These are phyloP conservation scores for Pseudochirops corinnae DNA, from an alignment of 2,797 vertebrate species.

Conservation along the genomic window DNA sequence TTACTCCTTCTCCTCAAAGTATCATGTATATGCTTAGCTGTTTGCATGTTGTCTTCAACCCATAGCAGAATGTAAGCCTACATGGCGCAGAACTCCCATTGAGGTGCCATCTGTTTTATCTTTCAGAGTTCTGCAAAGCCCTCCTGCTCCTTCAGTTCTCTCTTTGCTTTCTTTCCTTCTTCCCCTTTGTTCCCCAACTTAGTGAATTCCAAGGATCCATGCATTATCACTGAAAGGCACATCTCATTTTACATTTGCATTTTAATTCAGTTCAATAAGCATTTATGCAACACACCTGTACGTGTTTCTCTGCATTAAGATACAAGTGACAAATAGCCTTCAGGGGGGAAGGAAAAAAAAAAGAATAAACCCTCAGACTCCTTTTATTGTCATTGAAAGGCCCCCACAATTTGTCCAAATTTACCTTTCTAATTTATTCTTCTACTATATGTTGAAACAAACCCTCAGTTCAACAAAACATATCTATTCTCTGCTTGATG, in stretches of 20 bases:
- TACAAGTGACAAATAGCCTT: background rate
- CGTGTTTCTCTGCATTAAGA: conserved; percentile 5
- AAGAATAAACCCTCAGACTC: background rate
- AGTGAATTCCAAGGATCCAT: background rate
- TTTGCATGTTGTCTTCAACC: background rate
- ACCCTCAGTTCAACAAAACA: background rate
- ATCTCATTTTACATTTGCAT: background rate
- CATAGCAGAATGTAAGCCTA: background rate
- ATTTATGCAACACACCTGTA: background rate
- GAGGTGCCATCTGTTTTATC: background rate
- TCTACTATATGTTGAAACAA: background rate
- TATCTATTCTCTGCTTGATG: background rate
- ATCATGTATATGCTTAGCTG: background rate
- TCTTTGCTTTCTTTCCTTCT: background rate
- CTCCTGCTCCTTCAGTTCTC: background rate
- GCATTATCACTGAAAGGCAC: background rate
- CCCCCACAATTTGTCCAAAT: background rate
- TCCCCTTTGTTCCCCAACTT: background rate
- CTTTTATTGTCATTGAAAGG: background rate
- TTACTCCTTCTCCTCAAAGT: background rate
- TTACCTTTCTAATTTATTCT: background rate
- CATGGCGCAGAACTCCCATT: background rate
- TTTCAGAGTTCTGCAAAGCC: background rate
- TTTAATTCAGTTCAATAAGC: conserved; percentile 4
- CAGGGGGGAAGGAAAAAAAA: background rate